Evolutionary conservation across 53 echinoderm and acorn worm species (phyloP), one percentile per base, ranked within the genome.

Genomic region (Arbacia lixula): DNA sequence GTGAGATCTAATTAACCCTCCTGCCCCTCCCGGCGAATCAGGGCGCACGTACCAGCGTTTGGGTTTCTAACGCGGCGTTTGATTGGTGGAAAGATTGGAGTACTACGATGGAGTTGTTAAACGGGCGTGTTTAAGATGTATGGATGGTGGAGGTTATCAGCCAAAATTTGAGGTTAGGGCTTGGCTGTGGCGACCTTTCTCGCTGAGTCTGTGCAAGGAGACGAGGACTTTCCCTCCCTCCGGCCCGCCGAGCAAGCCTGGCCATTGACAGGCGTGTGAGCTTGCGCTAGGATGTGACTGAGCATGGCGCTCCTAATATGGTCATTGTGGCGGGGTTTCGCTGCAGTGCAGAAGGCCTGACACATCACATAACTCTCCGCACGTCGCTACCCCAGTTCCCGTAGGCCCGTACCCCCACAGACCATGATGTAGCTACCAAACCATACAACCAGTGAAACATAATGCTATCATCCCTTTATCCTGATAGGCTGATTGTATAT

Each of bases 351-450:
- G 29, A 42, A 71, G 71, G 71, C 71, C 71, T 71, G 71, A 71
- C 71, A 71, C 71, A 71, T 71, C 71, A 43, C 71, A 71, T 71
- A 71, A 71, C 71, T 71, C 71, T 71, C 41, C 71, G 71, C 71
- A 41, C 71, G n/a, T 71, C 71, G 39, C 71, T n/a, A 46, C 71
- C 68, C 25, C 71, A 37, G 46, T 8, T 46, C 46, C 46, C 6
- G 46, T 8, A 46, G 14, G 41, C 24, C 42, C 20, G 20, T 56
- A 56, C 56, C n/a, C 56, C 24, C 20, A 37, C 2, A 66, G 16
- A 31, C 21, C 38, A 6, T n/a, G n/a, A n/a, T n/a, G n/a, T n/a
- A n/a, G n/a, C n/a, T n/a, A n/a, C n/a, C n/a, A n/a, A n/a, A n/a
- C n/a, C n/a, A n/a, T n/a, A n/a, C n/a, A n/a, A n/a, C n/a, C n/a